Evolutionary conservation across 1,140 invertebrate genomes (phyloP).

Genomic region (Eupristina koningsbergeri): DNA sequence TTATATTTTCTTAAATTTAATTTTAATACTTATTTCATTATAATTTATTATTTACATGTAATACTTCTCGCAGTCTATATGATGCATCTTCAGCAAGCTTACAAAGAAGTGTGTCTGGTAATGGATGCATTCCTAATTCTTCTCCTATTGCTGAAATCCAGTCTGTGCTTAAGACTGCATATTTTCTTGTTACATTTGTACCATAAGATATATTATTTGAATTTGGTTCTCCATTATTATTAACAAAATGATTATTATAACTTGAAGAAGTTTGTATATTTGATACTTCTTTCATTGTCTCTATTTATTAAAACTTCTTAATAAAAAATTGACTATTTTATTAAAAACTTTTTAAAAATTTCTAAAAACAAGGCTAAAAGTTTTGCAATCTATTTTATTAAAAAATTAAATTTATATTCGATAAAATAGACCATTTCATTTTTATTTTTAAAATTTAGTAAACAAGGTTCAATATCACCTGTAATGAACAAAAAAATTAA

Average conservation of each 20-base stretch:
- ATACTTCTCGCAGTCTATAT: constrained; percentile 69
- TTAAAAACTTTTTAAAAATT: neutral
- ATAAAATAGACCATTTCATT: neutral
- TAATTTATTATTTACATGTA: constrained; percentile 60
- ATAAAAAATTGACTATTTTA: neutral
- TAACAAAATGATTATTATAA: constrained; percentile 66
- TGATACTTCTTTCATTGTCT: constrained; percentile 67
- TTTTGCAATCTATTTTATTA: neutral
- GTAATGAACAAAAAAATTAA: neutral
- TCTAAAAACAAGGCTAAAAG: neutral
- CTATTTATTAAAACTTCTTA: constrained; percentile 19
- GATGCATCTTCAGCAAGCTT: constrained; percentile 71
- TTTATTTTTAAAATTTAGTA: constrained; percentile 1
- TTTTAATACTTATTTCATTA: constrained; percentile 16
- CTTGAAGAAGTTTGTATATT: constrained; percentile 58
- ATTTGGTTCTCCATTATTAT: constrained; percentile 65
- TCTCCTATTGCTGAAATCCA: constrained; percentile 70
- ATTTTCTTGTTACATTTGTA: constrained; percentile 62
- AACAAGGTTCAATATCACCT: neutral
- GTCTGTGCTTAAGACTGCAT: constrained; percentile 69
- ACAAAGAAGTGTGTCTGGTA: constrained; percentile 65
- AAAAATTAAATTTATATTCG: neutral
- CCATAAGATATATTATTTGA: constrained; percentile 63
- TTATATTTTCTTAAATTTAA: neutral
- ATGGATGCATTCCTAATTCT: constrained; percentile 68